Evolutionary conservation across 2,888 invertebrate species (phyloP).

Genomic region (Copidosoma aretas): DNA sequence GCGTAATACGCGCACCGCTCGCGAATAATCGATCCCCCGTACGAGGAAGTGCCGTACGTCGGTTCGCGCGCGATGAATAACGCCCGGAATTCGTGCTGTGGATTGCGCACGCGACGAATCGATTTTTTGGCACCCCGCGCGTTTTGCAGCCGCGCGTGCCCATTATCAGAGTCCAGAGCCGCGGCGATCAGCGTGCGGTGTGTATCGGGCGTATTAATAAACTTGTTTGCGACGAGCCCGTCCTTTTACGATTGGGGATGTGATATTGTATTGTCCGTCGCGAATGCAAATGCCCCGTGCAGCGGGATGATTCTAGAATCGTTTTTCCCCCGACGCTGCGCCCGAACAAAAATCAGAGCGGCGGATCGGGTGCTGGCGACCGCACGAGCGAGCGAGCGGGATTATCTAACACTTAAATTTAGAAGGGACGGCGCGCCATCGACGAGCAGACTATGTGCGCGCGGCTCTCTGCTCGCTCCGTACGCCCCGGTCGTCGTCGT

Average conservation of each 20-base stretch:
- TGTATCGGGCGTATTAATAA: constrained; percentile 32
- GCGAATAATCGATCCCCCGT: constrained; percentile 20
- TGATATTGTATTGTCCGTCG: too few species aligned
- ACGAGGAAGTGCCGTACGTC: constrained; percentile 11
- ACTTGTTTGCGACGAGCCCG: neutral
- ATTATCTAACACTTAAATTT: constrained; percentile 63
- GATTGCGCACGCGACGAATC: constrained; percentile 16
- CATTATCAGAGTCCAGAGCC: constrained; percentile 24
- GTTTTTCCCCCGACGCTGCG: too few species aligned
- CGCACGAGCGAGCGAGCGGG: constrained; percentile 34
- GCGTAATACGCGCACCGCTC: neutral
- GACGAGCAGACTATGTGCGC: constrained; percentile 24
- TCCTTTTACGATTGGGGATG: too few species aligned
- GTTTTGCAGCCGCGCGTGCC: neutral
- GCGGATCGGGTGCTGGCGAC: constrained; percentile 28
- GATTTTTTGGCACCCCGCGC: constrained; percentile 22
- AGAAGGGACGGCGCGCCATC: constrained; percentile 43
- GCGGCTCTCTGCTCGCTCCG: too few species aligned
- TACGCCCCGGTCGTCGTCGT: too few species aligned
- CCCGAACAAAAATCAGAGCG: constrained; percentile 36
- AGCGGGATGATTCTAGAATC: too few species aligned
- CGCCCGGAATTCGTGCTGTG: neutral
- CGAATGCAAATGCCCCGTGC: too few species aligned
- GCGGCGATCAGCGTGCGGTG: constrained; percentile 10
- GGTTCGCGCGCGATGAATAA: constrained; percentile 29